phyloP scores from a whole-genome alignment of 2,113 vertebrate species.

The Myotis davidii region DNA sequence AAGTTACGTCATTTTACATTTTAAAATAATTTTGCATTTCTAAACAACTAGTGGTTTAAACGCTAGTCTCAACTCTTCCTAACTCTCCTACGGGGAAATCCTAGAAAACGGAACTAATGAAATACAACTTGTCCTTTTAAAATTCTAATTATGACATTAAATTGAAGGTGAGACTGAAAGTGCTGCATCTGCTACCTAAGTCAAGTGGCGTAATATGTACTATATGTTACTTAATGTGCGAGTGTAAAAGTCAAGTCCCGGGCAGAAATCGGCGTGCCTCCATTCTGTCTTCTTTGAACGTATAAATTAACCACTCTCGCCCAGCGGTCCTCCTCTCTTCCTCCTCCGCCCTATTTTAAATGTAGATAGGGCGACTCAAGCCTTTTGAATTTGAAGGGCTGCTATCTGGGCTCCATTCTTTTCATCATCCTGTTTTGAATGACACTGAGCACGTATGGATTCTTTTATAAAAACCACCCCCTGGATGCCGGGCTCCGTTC shows the following conservation, averaged over 20 bases:
- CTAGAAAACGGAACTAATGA: slow-evolving; percentile 61
- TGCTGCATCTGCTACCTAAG: slow-evolving; percentile 35
- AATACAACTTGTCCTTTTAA: slow-evolving; percentile 51
- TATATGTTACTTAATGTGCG: slow-evolving; percentile 21
- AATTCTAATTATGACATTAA: slow-evolving; percentile 54
- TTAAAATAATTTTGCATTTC: slow-evolving; percentile 53
- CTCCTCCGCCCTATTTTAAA: slow-evolving; percentile 74
- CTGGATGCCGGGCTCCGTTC: neutral
- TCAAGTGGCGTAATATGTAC: neutral
- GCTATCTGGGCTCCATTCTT: slow-evolving; percentile 77
- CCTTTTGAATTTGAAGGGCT: slow-evolving; percentile 81
- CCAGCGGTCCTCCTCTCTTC: slow-evolving; percentile 23
- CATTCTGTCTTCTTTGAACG: slow-evolving; percentile 39
- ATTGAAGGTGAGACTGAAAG: slow-evolving; percentile 54
- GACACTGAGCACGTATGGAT: slow-evolving; percentile 68
- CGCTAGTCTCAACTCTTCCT: slow-evolving; percentile 20
- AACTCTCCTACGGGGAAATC: slow-evolving; percentile 54
- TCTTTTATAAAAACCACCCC: slow-evolving; percentile 61
- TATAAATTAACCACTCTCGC: slow-evolving; percentile 63
- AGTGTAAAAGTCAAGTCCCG: slow-evolving; percentile 71
- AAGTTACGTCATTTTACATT: slow-evolving; percentile 37
- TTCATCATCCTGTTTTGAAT: slow-evolving; percentile 78
- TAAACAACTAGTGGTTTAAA: slow-evolving; percentile 24
- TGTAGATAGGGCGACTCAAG: slow-evolving; percentile 69
- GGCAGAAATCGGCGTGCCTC: slow-evolving; percentile 33